phyloP scores from a whole-genome alignment of 2,113 vertebrate genomes.

The Periophthalmodon schlosseri region DNA sequence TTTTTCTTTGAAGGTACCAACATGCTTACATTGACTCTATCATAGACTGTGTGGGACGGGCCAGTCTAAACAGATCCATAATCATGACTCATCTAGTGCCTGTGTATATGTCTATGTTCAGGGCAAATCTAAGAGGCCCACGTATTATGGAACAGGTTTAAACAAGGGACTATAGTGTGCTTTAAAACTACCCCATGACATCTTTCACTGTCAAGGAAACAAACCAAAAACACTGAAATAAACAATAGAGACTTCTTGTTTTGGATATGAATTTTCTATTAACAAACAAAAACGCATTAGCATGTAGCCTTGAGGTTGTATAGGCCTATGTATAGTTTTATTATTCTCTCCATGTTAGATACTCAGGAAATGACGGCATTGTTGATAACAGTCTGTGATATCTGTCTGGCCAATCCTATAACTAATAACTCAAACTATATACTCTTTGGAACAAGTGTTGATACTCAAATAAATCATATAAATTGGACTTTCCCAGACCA shows the following conservation, averaged over 20 bases:
- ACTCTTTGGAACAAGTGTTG: too few species aligned
- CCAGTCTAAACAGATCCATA: constrained; percentile 16
- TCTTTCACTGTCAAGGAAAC: not conserved
- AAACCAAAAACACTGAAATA: not conserved
- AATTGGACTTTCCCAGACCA: too few species aligned
- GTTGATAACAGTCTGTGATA: too few species aligned
- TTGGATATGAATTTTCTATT: not conserved
- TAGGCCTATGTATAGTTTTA: too few species aligned
- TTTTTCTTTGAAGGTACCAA: constrained; percentile 10
- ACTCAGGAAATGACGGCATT: too few species aligned
- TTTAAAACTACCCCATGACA: not conserved
- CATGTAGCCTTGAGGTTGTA: too few species aligned
- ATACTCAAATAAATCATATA: too few species aligned
- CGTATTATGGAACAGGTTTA: constrained; percentile 32
- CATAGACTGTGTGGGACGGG: not conserved
- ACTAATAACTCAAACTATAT: too few species aligned
- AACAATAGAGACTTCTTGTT: not conserved
- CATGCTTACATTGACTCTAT: constrained; percentile 5
- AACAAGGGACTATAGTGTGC: constrained; percentile 31
- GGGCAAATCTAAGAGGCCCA: constrained; percentile 33
- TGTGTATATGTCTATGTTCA: constrained; percentile 34
- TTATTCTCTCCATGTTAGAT: not conserved
- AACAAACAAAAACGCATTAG: too few species aligned
- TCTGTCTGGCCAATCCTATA: too few species aligned
- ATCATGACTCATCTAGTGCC: constrained; percentile 22